These are phyloP conservation scores for Hystrix cristata DNA, from an alignment of 2,113 vertebrate species.

Conservation along the genomic window DNA sequence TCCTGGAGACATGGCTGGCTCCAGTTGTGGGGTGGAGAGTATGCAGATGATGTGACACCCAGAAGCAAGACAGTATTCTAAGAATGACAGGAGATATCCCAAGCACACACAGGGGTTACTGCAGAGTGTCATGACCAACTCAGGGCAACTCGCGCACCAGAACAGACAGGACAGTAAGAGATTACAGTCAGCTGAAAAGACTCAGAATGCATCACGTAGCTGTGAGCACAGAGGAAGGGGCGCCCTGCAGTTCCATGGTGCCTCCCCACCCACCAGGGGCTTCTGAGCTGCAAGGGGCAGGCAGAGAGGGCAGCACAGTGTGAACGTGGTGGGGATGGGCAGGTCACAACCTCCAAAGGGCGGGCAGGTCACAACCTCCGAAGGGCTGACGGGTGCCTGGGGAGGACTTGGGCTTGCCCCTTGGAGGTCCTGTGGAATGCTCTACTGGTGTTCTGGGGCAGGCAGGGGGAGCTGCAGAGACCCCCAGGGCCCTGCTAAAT, in stretches of 20 bases:
- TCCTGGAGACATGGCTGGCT: not conserved
- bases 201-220: rapidly evolving
- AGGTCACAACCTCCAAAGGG: not conserved
- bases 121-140: not conserved
- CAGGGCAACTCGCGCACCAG: too few species aligned
- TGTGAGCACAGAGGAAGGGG: not conserved
- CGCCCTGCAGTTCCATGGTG: not conserved
- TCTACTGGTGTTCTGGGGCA: too few species aligned
- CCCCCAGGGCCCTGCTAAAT: rapidly evolving
- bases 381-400: not conserved
- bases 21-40: not conserved
- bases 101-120: rapidly evolving
- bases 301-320: not conserved
- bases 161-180: not conserved
- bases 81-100: rapidly evolving
- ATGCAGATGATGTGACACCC: rapidly evolving
- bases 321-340: not conserved
- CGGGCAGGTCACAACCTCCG: not conserved
- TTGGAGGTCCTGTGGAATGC: not conserved
- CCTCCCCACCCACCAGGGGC: not conserved
- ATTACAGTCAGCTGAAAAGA: rapidly evolving
- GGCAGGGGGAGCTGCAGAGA: too few species aligned
- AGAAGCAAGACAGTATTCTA: not conserved
- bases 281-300: not conserved
- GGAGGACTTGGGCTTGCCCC: too few species aligned